Percentiles rank a stretch among this genome's conserved stretches.
Conservation (phyloP, 2,113 vertebrate genomes). For the Cyprinus carpio region DNA sequence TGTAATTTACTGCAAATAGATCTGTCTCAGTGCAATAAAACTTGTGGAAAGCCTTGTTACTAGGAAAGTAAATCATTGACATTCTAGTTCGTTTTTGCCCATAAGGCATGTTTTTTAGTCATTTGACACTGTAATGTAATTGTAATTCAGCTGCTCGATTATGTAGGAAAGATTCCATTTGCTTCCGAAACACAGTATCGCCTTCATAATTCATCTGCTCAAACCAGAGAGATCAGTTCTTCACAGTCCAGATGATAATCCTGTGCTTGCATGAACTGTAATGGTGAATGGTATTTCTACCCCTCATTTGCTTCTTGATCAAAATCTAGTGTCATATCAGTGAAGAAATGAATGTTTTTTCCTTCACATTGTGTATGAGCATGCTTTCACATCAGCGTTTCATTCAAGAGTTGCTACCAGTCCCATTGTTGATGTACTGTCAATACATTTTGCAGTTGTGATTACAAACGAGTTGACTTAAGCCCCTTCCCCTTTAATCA, state of each 20-base stretch:
- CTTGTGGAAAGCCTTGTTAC: constrained; percentile 20
- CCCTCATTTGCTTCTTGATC: too few relatives aligned
- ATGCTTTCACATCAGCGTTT: too few relatives aligned
- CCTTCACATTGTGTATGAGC: too few relatives aligned
- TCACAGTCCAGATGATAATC: too few relatives aligned
- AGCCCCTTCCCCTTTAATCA: neutral
- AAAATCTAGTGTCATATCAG: too few relatives aligned
- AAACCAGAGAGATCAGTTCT: neutral
- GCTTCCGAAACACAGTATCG: neutral
- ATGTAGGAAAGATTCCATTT: neutral
- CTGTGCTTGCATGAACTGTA: too few relatives aligned
- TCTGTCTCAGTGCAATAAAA: constrained; percentile 46
- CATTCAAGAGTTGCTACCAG: too few relatives aligned
- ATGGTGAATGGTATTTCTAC: too few relatives aligned
- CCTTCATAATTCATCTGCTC: neutral
- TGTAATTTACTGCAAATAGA: constrained; percentile 41
- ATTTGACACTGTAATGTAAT: neutral
- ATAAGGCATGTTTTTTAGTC: neutral
- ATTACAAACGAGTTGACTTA: neutral
- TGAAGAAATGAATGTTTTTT: too few relatives aligned
- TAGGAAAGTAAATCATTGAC: constrained; percentile 9
- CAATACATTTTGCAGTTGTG: neutral
- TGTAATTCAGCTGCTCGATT: neutral
- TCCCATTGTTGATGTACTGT: neutral
- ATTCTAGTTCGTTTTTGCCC: neutral